A percentile compares a stretch with the other conserved stretches of the same genome.
Evolutionary conservation across 1,140 invertebrate species (phyloP).

Genomic region (Amphibalanus amphitrite): DNA sequence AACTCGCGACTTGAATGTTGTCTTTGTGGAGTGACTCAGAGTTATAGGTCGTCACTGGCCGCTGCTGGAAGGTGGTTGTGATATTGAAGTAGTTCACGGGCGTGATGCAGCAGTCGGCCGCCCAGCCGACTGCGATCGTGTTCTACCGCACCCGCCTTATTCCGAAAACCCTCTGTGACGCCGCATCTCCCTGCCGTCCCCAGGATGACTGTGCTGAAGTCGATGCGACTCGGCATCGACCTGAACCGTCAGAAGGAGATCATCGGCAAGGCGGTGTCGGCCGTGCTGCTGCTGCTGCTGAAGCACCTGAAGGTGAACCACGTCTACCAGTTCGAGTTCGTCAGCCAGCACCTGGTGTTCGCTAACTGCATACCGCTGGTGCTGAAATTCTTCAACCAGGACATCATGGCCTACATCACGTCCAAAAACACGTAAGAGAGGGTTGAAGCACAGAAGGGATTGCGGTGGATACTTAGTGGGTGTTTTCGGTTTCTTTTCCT

Average conservation of each 20-base stretch:
- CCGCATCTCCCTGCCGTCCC: too few relatives aligned
- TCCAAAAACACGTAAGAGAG: slow-evolving; percentile 68
- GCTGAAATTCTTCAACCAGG: slow-evolving; percentile 98
- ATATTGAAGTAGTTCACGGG: too few relatives aligned
- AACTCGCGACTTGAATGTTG: too few relatives aligned
- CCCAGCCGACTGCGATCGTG: too few relatives aligned
- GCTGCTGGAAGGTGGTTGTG: too few relatives aligned
- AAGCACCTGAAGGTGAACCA: slow-evolving; percentile 99
- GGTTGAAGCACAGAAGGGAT: not conserved
- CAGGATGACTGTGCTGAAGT: slow-evolving; percentile 85
- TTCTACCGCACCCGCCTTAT: too few relatives aligned
- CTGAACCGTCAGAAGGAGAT: slow-evolving; percentile 98
- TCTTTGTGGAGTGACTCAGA: too few relatives aligned
- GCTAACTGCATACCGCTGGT: slow-evolving; percentile 98
- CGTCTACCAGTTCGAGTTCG: slow-evolving; percentile 97
- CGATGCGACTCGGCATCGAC: slow-evolving; percentile 90
- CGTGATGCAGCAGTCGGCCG: too few relatives aligned
- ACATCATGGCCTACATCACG: slow-evolving; percentile 86
- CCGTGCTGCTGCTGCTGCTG: slow-evolving; percentile 73
- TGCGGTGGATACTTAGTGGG: too few relatives aligned
- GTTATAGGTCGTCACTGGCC: too few relatives aligned
- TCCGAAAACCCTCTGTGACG: too few relatives aligned
- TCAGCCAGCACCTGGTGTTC: slow-evolving; percentile 97
- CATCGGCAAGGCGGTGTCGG: slow-evolving; percentile 93
- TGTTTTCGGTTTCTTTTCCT: too few relatives aligned